These are phyloP conservation scores for Argya squamiceps DNA, from an alignment of 2,797 vertebrate species.

Conservation along the genomic window DNA sequence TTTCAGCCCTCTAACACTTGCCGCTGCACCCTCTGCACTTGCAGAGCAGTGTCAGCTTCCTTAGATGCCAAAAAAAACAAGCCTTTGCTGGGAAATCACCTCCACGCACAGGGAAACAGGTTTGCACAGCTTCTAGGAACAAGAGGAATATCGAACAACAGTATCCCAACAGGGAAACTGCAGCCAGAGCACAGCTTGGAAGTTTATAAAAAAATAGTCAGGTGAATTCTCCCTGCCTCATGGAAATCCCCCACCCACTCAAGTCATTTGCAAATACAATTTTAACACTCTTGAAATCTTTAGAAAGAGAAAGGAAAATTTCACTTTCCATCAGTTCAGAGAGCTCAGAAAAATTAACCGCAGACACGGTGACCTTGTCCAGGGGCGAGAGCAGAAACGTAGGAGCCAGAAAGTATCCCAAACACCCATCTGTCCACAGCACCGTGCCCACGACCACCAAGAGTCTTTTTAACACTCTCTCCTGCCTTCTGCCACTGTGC, in stretches of 20 bases:
- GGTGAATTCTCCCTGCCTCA: not conserved
- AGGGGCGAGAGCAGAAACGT: not conserved
- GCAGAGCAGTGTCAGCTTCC: not conserved
- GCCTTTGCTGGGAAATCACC: not conserved
- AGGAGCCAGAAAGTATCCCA: not conserved
- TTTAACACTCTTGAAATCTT: not conserved
- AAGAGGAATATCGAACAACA: accelerated
- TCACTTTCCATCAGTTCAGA: not conserved
- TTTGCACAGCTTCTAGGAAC: not conserved
- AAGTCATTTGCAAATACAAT: not conserved
- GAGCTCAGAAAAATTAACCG: not conserved
- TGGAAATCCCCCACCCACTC: not conserved
- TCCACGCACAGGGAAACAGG: accelerated
- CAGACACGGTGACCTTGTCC: not conserved
- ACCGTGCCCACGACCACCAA: not conserved
- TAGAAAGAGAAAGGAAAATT: not conserved
- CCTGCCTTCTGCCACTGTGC: not conserved
- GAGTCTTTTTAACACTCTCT: not conserved
- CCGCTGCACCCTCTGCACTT: not conserved
- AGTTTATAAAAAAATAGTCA: not conserved
- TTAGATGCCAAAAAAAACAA: not conserved
- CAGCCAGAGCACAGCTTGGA: not conserved
- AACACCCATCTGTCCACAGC: not conserved
- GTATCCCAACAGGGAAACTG: accelerated
- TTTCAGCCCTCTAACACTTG: constrained; percentile 51